Conservation (phyloP, 2,113 vertebrate genomes). For the Rana temporaria region DNA sequence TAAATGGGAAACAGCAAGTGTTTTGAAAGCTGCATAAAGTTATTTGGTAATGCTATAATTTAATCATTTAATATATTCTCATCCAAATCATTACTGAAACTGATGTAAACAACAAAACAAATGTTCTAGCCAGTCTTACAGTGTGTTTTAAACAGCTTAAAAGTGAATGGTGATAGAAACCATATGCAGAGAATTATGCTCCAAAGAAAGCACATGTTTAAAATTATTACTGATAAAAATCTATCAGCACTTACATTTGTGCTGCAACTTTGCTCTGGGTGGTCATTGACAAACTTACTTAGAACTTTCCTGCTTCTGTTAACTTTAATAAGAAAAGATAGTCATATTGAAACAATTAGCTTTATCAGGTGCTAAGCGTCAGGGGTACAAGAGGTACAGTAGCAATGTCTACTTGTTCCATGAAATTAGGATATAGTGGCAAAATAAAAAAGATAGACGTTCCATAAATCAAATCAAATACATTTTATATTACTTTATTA, state of each 20-base stretch:
- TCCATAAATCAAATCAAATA: no score
- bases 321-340: neutral
- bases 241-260: neutral
- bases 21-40: neutral
- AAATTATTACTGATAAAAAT: slow-evolving; percentile 28
- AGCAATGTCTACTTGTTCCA: no score
- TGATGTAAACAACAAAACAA: slow-evolving; percentile 27
- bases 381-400: no score
- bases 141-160: slow-evolving; percentile 5
- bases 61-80: neutral
- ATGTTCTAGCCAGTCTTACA: neutral
- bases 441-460: no score
- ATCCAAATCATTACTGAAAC: slow-evolving; percentile 3
- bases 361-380: neutral
- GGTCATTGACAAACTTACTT: neutral
- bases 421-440: no score
- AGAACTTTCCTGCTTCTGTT: neutral
- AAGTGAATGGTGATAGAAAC: slow-evolving; percentile 30
- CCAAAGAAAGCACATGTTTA: slow-evolving; percentile 31
- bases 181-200: slow-evolving; percentile 20
- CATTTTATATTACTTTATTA: no score
- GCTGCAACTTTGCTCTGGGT: neutral
- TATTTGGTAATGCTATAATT: neutral
- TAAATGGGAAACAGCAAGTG: neutral
- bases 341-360: neutral